Percentiles rank a stretch among this genome's conserved stretches.
phyloP scores from a whole-genome alignment of 2,888 invertebrate genomes.

The Listrodromus nycthemerus region DNA sequence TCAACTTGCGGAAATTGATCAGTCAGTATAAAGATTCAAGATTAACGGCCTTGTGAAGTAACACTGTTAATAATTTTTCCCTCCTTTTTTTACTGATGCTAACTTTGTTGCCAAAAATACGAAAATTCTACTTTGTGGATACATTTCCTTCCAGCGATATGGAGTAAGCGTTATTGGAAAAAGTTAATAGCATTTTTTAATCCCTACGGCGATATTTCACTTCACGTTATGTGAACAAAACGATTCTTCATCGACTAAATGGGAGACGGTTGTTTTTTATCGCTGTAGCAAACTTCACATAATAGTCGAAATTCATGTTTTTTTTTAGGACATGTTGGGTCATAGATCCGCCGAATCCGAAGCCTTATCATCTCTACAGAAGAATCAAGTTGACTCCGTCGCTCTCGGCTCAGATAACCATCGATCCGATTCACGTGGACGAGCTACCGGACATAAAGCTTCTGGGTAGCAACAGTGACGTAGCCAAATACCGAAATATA shows the following conservation, averaged over 20 bases:
- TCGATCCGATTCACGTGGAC: conserved; percentile 76
- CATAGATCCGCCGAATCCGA: conserved; percentile 79
- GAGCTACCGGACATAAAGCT: conserved; percentile 78
- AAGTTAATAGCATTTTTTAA: not conserved
- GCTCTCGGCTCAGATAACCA: conserved; percentile 76
- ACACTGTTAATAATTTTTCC: not conserved
- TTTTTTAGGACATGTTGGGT: conserved; percentile 79
- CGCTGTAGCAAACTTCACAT: not conserved
- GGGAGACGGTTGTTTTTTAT: not conserved
- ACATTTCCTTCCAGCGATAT: too few species aligned
- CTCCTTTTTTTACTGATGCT: not conserved
- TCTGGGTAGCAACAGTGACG: conserved; percentile 77
- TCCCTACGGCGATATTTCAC: too few species aligned
- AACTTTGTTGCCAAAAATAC: too few species aligned
- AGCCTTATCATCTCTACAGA: conserved; percentile 80
- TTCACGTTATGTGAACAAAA: too few species aligned
- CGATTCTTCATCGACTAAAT: too few species aligned
- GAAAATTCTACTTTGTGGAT: too few species aligned
- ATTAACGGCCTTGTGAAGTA: not conserved
- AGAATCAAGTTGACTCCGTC: conserved; percentile 78
- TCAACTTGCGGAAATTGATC: conserved; percentile 77
- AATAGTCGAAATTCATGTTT: conserved; percentile 30
- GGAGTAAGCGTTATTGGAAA: too few species aligned
- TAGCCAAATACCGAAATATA: conserved; percentile 73
- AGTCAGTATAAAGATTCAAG: conserved; percentile 70